Percentiles rank a stretch among this genome's conserved stretches.
These are phyloP conservation scores for Achroia grisella DNA, from an alignment of 1,140 invertebrate species.

Conservation along the genomic window DNA sequence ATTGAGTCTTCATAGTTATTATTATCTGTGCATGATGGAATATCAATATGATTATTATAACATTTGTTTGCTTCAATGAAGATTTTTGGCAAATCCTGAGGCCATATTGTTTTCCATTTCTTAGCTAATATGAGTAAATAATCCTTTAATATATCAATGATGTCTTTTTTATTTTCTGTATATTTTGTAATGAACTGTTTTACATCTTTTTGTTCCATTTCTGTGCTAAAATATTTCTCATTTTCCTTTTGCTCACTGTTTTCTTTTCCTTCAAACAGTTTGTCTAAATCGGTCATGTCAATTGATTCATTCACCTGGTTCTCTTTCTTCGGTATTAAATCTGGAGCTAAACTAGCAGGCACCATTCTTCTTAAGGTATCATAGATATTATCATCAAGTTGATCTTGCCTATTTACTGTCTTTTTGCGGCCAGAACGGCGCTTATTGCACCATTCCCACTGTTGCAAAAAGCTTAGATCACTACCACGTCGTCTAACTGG, in stretches of 20 bases:
- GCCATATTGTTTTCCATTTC: slow-evolving; percentile 79
- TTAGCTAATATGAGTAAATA: slow-evolving; percentile 74
- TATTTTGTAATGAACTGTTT: slow-evolving; percentile 76
- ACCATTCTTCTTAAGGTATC: slow-evolving; percentile 78
- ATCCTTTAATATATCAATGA: slow-evolving; percentile 78
- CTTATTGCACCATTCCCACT: slow-evolving; percentile 84
- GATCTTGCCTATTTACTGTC: slow-evolving; percentile 53
- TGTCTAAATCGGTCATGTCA: slow-evolving; percentile 78
- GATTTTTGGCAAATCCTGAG: slow-evolving; percentile 73
- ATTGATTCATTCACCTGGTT: slow-evolving; percentile 74
- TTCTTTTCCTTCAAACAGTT: slow-evolving; percentile 76
- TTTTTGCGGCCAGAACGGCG: slow-evolving; percentile 79
- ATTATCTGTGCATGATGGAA: slow-evolving; percentile 69
- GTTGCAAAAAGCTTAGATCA: slow-evolving; percentile 79
- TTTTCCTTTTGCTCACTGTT: slow-evolving; percentile 24
- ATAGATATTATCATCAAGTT: slow-evolving; percentile 77
- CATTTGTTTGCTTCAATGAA: slow-evolving; percentile 77
- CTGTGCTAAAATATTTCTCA: slow-evolving; percentile 77
- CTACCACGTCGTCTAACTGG: slow-evolving; percentile 78
- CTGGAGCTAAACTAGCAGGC: slow-evolving; percentile 46
- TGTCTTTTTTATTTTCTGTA: slow-evolving; percentile 68
- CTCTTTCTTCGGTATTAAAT: slow-evolving; percentile 53
- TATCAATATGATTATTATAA: slow-evolving; percentile 72
- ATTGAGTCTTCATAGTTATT: slow-evolving; percentile 66
- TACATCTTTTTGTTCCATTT: slow-evolving; percentile 78